phyloP scores from a whole-genome alignment of 2,888 invertebrate genomes.

The Hyppa rectilinea region DNA sequence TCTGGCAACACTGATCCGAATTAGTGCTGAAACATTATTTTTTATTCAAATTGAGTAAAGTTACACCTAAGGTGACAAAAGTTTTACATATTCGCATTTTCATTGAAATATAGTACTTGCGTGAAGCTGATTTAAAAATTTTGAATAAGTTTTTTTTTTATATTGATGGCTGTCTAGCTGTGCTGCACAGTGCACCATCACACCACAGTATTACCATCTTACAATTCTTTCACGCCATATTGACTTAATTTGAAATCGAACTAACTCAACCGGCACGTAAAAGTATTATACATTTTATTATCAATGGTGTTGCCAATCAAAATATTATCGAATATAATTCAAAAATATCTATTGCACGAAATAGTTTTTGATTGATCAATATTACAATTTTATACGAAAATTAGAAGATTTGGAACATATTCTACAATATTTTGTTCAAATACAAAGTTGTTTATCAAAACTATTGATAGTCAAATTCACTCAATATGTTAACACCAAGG shows the following conservation, averaged over 20 bases:
- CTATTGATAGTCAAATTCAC: slow-evolving; percentile 24
- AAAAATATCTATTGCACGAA: slow-evolving; percentile 1
- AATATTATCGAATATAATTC: slow-evolving; percentile 2
- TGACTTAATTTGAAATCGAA: neutral
- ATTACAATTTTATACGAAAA: slow-evolving; percentile 26
- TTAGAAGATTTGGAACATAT: slow-evolving; percentile 15
- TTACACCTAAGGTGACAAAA: slow-evolving; percentile 53
- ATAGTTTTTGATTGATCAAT: slow-evolving; percentile 2
- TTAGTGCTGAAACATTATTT: slow-evolving; percentile 70
- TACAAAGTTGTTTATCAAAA: slow-evolving; percentile 39
- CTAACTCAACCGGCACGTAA: neutral
- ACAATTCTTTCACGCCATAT: slow-evolving; percentile 16
- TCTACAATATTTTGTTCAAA: slow-evolving; percentile 27
- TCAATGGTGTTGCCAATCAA: slow-evolving; percentile 10
- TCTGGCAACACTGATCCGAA: slow-evolving; percentile 64
- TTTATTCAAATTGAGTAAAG: slow-evolving; percentile 41
- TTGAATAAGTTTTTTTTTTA: neutral
- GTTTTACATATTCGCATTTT: slow-evolving; percentile 9
- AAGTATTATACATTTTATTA: neutral
- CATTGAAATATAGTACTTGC: slow-evolving; percentile 6
- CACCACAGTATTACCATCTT: too few relatives aligned
- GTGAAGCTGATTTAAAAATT: slow-evolving; percentile 11
- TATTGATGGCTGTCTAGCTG: neutral
- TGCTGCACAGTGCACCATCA: too few relatives aligned
- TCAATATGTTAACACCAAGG: slow-evolving; percentile 33